Conservation (phyloP, 2,113 vertebrate species). For the Lagopus leucura region DNA sequence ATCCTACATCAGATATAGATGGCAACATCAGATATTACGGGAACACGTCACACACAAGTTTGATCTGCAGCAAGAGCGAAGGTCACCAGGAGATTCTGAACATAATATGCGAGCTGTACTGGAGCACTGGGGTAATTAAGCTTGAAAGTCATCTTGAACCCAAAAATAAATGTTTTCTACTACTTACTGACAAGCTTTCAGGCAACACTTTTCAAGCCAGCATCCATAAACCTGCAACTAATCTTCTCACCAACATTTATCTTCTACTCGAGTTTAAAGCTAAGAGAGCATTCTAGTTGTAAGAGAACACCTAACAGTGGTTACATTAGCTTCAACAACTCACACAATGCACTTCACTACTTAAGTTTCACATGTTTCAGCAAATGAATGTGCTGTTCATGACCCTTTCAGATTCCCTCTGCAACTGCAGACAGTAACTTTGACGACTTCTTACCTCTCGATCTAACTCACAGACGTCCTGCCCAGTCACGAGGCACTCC, state of each 20-base stretch:
- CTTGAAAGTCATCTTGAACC: not conserved
- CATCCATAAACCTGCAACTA: not conserved
- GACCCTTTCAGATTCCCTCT: not conserved
- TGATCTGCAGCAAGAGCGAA: not conserved
- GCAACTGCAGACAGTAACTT: not conserved
- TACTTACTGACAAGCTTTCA: not conserved
- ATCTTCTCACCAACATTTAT: not conserved
- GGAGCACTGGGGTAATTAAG: not conserved
- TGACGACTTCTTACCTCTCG: constrained; percentile 86
- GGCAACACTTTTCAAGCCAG: not conserved
- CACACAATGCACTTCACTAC: not conserved
- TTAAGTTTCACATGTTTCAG: not conserved
- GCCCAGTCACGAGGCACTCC: constrained; percentile 97
- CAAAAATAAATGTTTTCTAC: not conserved
- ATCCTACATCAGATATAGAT: too few species aligned
- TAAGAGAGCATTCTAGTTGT: not conserved
- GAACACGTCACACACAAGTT: not conserved
- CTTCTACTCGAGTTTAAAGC: not conserved
- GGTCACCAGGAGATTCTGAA: not conserved
- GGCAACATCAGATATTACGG: not conserved
- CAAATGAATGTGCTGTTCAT: not conserved
- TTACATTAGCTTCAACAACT: not conserved
- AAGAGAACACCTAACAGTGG: not conserved
- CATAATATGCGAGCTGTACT: not conserved
- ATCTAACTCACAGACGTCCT: constrained; percentile 95